Conservation (phyloP, 1,140 invertebrate genomes). For the Bombus pascuorum region DNA sequence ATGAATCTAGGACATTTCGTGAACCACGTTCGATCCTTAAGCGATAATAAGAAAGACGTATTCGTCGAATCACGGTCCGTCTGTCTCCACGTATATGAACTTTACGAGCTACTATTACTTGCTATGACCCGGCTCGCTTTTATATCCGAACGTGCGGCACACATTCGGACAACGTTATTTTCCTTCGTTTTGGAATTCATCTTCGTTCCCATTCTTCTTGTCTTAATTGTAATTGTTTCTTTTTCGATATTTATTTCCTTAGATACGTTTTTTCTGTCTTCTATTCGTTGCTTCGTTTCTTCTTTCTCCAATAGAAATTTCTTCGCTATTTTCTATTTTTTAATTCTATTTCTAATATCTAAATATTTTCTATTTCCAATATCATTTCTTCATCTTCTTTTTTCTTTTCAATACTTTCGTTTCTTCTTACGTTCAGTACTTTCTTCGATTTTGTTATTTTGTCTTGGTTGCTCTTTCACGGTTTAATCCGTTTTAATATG, state of each 20-base stretch:
- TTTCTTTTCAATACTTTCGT: no score
- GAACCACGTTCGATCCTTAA: conserved; percentile 16
- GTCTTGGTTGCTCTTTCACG: no score
- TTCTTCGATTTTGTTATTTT: no score
- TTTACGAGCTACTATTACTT: conserved; percentile 55
- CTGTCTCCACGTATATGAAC: conserved; percentile 26
- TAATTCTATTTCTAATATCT: no score
- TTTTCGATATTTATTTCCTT: background rate
- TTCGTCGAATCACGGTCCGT: conserved; percentile 48
- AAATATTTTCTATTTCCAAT: no score
- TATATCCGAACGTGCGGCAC: conserved; percentile 45
- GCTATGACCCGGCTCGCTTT: conserved; percentile 47
- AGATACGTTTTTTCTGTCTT: background rate
- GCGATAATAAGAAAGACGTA: conserved; percentile 55
- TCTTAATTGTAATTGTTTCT: background rate
- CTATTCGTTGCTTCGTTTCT: no score
- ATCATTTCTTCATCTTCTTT: no score
- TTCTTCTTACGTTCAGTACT: no score
- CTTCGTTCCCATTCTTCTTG: background rate
- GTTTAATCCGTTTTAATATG: no score
- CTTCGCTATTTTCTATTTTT: no score
- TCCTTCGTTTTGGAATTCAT: no score
- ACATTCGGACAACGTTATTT: background rate
- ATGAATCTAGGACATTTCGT: background rate
- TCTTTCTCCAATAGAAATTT: no score